Percentiles rank a stretch among this genome's conserved stretches.
These are phyloP conservation scores for Stenchaetothrips biformis DNA, from an alignment of 2,888 invertebrate species.

Conservation along the genomic window DNA sequence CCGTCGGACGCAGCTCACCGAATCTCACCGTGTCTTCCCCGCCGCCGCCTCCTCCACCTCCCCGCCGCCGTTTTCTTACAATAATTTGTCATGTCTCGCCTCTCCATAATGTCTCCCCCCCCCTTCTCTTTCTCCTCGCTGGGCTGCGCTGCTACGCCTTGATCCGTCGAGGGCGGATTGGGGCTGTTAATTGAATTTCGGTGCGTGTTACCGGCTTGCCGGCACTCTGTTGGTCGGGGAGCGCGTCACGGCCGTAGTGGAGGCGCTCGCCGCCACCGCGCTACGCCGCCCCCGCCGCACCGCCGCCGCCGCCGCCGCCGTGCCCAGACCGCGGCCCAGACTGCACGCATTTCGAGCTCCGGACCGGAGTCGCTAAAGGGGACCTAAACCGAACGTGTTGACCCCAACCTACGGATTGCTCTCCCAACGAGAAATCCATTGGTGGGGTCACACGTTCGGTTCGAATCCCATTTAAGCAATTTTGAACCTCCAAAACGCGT, in stretches of 20 bases:
- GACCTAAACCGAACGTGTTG: too few relatives aligned
- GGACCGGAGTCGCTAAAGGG: not conserved
- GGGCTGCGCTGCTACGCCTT: not conserved
- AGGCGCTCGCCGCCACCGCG: not conserved
- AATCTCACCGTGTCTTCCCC: not conserved
- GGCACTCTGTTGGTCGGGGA: not conserved
- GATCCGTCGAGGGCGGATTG: not conserved
- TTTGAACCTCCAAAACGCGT: not conserved
- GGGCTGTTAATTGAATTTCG: conserved; percentile 16
- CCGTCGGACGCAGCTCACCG: not conserved
- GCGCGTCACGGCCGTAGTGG: not conserved
- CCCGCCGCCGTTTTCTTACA: conserved; percentile 19
- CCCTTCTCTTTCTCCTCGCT: not conserved
- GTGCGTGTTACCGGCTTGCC: not conserved
- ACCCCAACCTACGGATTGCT: too few relatives aligned
- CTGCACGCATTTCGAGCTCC: not conserved
- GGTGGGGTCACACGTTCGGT: not conserved
- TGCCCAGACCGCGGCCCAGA: not conserved
- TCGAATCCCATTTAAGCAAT: not conserved
- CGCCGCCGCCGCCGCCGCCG: not conserved
- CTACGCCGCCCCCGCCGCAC: not conserved
- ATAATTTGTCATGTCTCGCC: conserved; percentile 21
- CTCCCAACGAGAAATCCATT: too few relatives aligned
- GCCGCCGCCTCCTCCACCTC: not conserved
- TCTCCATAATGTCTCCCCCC: conserved; percentile 5